Percentiles rank a stretch among this genome's conserved stretches.
phyloP scores from a whole-genome alignment of 2,888 invertebrate genomes.

The Brachycybe producta region DNA sequence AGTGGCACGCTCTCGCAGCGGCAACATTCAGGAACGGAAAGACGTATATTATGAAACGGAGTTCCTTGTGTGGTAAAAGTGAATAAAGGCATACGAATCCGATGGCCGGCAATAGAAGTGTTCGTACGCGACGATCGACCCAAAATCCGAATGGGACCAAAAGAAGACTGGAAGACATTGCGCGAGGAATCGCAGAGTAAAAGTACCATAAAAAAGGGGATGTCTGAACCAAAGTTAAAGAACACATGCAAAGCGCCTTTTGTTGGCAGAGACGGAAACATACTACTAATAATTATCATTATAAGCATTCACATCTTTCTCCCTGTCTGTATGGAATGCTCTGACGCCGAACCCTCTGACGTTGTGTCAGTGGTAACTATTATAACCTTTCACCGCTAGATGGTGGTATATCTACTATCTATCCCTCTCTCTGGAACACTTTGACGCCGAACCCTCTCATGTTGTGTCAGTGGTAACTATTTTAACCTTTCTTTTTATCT shows the following conservation, averaged over 20 bases:
- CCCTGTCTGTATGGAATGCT: too few species aligned
- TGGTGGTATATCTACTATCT: too few species aligned
- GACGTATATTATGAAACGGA: slow-evolving; percentile 94
- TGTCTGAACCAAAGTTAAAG: slow-evolving; percentile 43
- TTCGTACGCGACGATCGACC: slow-evolving; percentile 55
- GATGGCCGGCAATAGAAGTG: slow-evolving; percentile 54
- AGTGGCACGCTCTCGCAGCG: slow-evolving; percentile 73
- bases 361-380: too few species aligned
- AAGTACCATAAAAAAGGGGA: slow-evolving; percentile 97
- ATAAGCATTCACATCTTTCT: too few species aligned
- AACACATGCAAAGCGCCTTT: background rate
- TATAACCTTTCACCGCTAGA: too few species aligned
- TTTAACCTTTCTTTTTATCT: too few species aligned
- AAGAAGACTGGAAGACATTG: slow-evolving; percentile 64
- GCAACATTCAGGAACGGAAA: slow-evolving; percentile 84
- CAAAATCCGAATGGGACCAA: slow-evolving; percentile 64
- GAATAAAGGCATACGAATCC: slow-evolving; percentile 82
- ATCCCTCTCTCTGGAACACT: too few species aligned
- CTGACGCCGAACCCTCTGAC: too few species aligned
- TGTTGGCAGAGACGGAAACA: too few species aligned
- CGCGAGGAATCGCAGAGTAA: slow-evolving; percentile 89
- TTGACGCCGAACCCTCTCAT: too few species aligned
- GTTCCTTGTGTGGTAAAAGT: slow-evolving; percentile 91
- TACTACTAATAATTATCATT: too few species aligned
- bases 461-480: too few species aligned